A percentile compares a stretch with the other conserved stretches of the same genome.
phyloP scores from a whole-genome alignment of 2,113 vertebrate species.

The Melanerpes formicivorus region DNA sequence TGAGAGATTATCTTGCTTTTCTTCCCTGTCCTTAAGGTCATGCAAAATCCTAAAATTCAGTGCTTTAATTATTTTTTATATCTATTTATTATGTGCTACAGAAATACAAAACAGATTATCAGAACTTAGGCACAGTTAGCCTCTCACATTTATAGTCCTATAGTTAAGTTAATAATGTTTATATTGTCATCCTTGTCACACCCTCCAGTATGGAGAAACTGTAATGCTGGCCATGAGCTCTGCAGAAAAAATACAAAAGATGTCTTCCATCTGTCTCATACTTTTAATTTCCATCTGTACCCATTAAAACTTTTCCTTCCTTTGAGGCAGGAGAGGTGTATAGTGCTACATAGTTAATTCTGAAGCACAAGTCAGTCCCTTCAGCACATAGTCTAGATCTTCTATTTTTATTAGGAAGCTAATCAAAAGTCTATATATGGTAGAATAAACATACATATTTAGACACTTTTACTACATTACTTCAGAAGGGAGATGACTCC shows the following conservation, averaged over 20 bases:
- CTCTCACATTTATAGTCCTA: neutral
- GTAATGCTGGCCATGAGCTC: accelerated
- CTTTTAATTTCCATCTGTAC: neutral
- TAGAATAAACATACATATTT: neutral
- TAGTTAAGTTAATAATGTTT: neutral
- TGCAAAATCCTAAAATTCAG: neutral
- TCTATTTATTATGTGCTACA: neutral
- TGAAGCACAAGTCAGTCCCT: neutral
- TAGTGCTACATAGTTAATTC: neutral
- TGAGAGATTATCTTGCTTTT: neutral
- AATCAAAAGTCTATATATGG: accelerated
- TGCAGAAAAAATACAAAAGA: neutral
- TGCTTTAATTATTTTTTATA: neutral
- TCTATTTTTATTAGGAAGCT: neutral
- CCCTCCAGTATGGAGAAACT: neutral
- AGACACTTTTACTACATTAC: neutral
- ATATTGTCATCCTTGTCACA: neutral
- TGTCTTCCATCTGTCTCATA: neutral
- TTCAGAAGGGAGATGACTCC: neutral
- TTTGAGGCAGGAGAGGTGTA: neutral
- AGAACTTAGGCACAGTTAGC: neutral
- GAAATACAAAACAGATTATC: neutral
- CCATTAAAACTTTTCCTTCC: neutral
- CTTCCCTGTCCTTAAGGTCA: neutral
- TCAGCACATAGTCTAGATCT: neutral